Evolutionary conservation across 2,797 vertebrate genomes (phyloP).

Genomic region (Centropyge bicolor): DNA sequence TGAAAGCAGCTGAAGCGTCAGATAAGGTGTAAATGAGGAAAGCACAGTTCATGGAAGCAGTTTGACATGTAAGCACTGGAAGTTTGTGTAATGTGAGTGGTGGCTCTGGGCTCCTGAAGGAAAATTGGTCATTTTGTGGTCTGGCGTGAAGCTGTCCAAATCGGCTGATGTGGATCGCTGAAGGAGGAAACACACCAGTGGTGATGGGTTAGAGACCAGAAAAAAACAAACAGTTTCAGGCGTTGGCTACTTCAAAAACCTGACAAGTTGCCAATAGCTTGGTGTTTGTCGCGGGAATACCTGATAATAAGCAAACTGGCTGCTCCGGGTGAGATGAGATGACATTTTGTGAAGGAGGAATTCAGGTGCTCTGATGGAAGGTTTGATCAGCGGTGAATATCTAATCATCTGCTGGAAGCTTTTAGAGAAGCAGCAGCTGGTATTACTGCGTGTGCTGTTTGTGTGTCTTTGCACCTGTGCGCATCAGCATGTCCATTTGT

Average conservation of each 20-base stretch:
- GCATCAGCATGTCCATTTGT: slow-evolving; percentile 42
- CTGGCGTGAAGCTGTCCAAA: not conserved
- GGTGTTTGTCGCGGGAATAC: not conserved
- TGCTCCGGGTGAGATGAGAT: slow-evolving; percentile 1
- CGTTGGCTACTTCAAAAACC: not conserved
- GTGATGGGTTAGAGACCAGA: not conserved
- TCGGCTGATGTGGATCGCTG: slow-evolving; percentile 12
- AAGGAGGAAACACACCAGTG: not conserved
- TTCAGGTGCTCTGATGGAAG: slow-evolving; percentile 1
- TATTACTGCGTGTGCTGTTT: slow-evolving; percentile 5
- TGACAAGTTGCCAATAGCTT: not conserved
- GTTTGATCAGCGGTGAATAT: slow-evolving; percentile 8
- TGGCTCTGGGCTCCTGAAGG: not conserved
- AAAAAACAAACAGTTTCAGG: not conserved
- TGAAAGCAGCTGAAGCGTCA: not conserved
- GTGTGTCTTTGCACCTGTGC: slow-evolving; percentile 22
- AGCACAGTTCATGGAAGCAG: not conserved
- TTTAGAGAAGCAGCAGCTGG: slow-evolving; percentile 17
- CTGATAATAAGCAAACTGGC: slow-evolving; percentile 3
- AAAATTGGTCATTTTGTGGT: slow-evolving; percentile 15
- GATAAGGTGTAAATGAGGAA: not conserved
- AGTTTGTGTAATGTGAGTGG: not conserved
- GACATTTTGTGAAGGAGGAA: slow-evolving; percentile 12
- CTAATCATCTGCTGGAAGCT: slow-evolving; percentile 24
- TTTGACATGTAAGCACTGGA: not conserved